A percentile compares a stretch with the other conserved stretches of the same genome.
phyloP scores from a whole-genome alignment of 2,888 invertebrate species.

The Drosophila prostipennis region DNA sequence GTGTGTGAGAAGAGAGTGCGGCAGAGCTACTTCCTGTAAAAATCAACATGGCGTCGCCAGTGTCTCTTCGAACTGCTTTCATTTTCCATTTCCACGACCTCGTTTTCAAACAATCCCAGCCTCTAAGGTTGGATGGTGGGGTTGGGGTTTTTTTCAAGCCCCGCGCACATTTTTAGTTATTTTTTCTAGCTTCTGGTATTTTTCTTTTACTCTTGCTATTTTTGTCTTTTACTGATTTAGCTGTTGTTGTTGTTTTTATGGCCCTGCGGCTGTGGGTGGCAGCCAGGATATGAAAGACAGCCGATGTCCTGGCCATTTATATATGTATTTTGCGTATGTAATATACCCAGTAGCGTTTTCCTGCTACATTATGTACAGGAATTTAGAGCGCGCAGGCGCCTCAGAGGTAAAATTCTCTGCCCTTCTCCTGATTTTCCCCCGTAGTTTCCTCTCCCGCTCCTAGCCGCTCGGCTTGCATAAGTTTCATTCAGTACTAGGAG shows the following conservation, averaged over 20 bases:
- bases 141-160: slow-evolving; percentile 1
- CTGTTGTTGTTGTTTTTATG: slow-evolving; percentile 37
- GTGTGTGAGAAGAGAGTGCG: background rate
- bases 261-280: slow-evolving; percentile 72
- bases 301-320: slow-evolving; percentile 19
- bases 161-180: slow-evolving; percentile 45
- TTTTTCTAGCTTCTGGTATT: slow-evolving; percentile 12
- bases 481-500: slow-evolving; percentile 70
- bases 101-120: slow-evolving; percentile 65
- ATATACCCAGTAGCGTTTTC: slow-evolving; percentile 16
- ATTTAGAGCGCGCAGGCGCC: slow-evolving; percentile 67
- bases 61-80: slow-evolving; percentile 81
- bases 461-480: slow-evolving; percentile 35
- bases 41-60: slow-evolving; percentile 53
- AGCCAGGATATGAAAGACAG: slow-evolving; percentile 37
- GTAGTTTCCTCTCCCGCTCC: background rate
- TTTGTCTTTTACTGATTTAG: slow-evolving; percentile 27
- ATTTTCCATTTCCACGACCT: slow-evolving; percentile 84
- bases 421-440: slow-evolving; percentile 32
- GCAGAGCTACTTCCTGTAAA: slow-evolving; percentile 23
- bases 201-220: slow-evolving; percentile 39
- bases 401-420: background rate
- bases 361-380: slow-evolving; percentile 36
- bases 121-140: slow-evolving; percentile 25
- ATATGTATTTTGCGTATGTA: slow-evolving; percentile 32